Conservation (phyloP, 2,797 vertebrate species). For the Chloroceryle inda region DNA sequence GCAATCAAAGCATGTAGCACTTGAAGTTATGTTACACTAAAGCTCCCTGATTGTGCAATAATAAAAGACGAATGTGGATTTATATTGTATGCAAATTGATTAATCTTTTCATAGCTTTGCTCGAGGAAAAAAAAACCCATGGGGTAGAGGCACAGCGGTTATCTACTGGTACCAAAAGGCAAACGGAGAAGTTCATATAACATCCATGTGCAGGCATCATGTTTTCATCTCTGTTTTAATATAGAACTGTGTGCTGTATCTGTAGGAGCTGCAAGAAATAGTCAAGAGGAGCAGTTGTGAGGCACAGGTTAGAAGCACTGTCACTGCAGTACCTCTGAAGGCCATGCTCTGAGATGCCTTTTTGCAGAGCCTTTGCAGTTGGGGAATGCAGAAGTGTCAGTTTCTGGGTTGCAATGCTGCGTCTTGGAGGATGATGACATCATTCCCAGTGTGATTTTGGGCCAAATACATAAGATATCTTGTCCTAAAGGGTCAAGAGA, state of each 20-base stretch:
- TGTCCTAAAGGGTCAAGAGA: neutral
- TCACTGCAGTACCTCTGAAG: neutral
- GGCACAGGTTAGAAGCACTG: neutral
- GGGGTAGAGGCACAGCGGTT: neutral
- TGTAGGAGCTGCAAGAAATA: neutral
- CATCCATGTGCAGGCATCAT: neutral
- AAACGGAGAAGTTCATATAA: neutral
- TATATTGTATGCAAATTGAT: constrained; percentile 67
- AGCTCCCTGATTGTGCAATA: constrained; percentile 57
- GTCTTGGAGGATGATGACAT: neutral
- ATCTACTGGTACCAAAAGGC: neutral
- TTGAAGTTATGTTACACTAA: constrained; percentile 59
- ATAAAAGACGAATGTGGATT: constrained; percentile 58
- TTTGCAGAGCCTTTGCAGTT: neutral
- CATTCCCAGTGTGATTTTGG: neutral
- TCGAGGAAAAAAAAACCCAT: neutral
- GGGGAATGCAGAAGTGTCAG: neutral
- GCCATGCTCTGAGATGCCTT: neutral
- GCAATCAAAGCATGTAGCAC: constrained; percentile 49
- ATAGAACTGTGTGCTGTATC: neutral
- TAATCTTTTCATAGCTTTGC: constrained; percentile 28
- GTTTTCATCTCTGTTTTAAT: neutral
- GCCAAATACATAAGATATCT: neutral
- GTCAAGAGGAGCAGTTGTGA: neutral
- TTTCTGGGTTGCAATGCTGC: neutral